A percentile compares a stretch with the other conserved stretches of the same genome.
phyloP scores from a whole-genome alignment of 2,888 invertebrate species.

The Penaeus monodon region DNA sequence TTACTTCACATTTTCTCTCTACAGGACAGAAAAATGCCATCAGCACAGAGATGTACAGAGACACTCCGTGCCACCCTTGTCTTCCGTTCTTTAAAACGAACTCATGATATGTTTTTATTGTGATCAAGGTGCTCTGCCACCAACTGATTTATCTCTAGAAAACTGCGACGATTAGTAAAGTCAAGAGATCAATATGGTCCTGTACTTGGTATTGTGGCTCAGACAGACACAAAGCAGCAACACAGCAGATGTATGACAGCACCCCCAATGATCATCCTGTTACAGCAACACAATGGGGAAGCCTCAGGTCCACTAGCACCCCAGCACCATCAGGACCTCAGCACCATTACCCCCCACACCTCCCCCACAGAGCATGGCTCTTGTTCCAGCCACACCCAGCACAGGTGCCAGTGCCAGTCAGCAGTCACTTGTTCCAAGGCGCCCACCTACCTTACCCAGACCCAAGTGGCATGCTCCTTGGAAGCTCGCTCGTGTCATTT shows the following conservation, averaged over 20 bases:
- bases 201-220: constrained; percentile 81
- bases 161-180: constrained; percentile 80
- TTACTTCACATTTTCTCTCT: too few relatives aligned
- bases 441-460: constrained; percentile 91
- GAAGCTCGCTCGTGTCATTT: constrained; percentile 96
- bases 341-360: constrained; percentile 25
- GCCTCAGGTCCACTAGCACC: constrained; percentile 34
- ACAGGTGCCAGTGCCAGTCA: constrained; percentile 67
- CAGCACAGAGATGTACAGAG: constrained; percentile 82
- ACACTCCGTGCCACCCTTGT: constrained; percentile 96
- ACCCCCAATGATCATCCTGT: constrained; percentile 73
- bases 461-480: constrained; percentile 99
- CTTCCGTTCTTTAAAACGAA: constrained; percentile 95
- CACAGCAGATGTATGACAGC: constrained; percentile 9
- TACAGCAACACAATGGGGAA: constrained; percentile 66
- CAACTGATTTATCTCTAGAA: constrained; percentile 85
- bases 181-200: constrained; percentile 87
- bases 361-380: constrained; percentile 41
- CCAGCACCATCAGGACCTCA: constrained; percentile 29
- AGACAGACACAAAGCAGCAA: constrained; percentile 50
- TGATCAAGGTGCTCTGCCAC: constrained; percentile 88
- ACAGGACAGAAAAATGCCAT: constrained; percentile 50
- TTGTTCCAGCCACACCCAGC: constrained; percentile 28
- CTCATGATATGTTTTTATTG: constrained; percentile 97
- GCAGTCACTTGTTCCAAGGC: constrained; percentile 74